phyloP scores from a whole-genome alignment of 2,797 vertebrate species.

The Nasua narica region DNA sequence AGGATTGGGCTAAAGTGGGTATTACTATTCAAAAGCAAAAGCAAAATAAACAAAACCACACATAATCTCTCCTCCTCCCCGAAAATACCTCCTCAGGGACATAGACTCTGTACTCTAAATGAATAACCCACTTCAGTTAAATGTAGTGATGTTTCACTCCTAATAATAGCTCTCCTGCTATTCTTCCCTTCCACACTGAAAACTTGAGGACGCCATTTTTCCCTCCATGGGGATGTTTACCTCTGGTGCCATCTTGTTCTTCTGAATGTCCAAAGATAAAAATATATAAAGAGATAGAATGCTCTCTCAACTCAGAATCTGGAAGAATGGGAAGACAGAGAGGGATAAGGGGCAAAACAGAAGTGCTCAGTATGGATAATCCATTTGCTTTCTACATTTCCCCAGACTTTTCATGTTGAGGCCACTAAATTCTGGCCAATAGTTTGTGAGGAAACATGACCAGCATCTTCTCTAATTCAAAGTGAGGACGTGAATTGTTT shows the following conservation, averaged over 20 bases:
- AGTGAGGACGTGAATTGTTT: not conserved
- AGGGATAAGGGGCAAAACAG: not conserved
- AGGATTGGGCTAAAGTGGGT: not conserved
- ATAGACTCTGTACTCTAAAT: not conserved
- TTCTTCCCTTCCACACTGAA: not conserved
- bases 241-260: not conserved
- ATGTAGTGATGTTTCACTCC: not conserved
- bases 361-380: rapidly evolving
- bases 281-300: not conserved
- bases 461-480: not conserved
- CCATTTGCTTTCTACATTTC: not conserved
- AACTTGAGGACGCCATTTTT: not conserved
- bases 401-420: not conserved
- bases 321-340: not conserved
- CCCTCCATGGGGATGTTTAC: not conserved
- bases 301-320: not conserved
- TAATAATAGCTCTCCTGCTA: not conserved
- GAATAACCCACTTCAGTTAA: not conserved
- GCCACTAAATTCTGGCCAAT: not conserved
- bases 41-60: not conserved
- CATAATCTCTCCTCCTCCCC: not conserved
- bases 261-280: not conserved
- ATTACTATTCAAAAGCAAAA: not conserved
- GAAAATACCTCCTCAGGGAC: not conserved
- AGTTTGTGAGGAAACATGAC: not conserved